Conservation (phyloP, 2,797 vertebrate genomes). For the Scolopax rusticola region DNA sequence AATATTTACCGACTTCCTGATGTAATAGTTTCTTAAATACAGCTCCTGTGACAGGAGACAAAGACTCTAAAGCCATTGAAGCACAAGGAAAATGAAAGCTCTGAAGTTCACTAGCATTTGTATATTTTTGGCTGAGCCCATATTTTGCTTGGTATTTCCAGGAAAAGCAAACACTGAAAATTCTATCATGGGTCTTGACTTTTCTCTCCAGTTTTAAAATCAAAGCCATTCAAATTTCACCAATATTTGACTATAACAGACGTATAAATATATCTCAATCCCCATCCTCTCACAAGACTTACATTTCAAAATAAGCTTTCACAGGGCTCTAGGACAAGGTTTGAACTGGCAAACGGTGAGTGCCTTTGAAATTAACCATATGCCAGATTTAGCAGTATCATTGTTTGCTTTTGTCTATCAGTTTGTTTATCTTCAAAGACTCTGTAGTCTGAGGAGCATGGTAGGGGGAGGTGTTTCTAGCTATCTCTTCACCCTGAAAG, state of each 20-base stretch:
- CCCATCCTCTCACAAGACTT: neutral
- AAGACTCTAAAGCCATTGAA: neutral
- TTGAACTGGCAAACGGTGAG: neutral
- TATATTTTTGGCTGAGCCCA: neutral
- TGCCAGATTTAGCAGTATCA: neutral
- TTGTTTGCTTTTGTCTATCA: neutral
- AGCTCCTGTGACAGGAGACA: neutral
- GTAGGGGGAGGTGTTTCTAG: rapidly evolving
- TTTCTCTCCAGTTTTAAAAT: neutral
- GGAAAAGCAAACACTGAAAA: neutral
- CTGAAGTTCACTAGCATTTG: neutral
- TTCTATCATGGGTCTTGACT: neutral
- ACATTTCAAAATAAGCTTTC: neutral
- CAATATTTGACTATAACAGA: neutral
- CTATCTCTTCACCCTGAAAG: neutral
- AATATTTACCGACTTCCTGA: neutral
- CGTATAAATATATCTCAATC: neutral
- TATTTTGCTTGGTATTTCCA: neutral
- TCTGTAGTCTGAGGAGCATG: neutral
- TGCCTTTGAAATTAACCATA: neutral
- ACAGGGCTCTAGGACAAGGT: neutral
- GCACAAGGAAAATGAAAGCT: neutral
- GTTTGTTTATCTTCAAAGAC: neutral
- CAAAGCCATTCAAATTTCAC: neutral
- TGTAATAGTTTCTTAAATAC: neutral